Evolutionary conservation across 2,113 vertebrate genomes (phyloP).

Genomic region (Halichoerus grypus): DNA sequence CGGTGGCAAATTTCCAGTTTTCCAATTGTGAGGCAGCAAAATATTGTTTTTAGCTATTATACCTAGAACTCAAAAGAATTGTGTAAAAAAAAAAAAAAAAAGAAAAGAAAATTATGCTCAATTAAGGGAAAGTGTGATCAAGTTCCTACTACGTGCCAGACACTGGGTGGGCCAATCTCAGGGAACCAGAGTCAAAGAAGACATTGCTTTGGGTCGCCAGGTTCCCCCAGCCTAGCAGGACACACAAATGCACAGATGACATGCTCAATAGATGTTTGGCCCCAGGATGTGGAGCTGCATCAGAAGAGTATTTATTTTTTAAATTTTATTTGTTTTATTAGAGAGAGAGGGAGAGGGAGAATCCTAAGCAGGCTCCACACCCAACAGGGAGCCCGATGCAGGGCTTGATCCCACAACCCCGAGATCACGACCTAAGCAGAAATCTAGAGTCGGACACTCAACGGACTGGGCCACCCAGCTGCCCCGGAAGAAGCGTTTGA

Average conservation of each 20-base stretch:
- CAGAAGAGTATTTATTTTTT: not conserved
- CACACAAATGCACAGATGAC: no score
- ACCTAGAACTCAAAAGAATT: not conserved
- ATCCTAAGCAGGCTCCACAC: not conserved
- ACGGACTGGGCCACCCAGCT: not conserved
- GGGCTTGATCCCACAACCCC: not conserved
- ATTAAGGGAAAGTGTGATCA: not conserved
- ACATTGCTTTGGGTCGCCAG: not conserved
- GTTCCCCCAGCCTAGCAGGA: not conserved
- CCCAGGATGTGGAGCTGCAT: fast-evolving
- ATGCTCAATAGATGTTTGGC: fast-evolving
- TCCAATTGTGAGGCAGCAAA: not conserved
- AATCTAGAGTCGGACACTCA: not conserved
- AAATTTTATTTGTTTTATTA: not conserved
- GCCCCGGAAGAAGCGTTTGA: not conserved
- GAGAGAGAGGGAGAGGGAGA: not conserved
- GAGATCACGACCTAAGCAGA: not conserved
- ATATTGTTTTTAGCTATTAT: conserved; percentile 14
- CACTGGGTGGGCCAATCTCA: not conserved
- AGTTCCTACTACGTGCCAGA: not conserved
- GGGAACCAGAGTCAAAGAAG: not conserved
- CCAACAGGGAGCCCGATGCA: not conserved
- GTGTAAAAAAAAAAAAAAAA: not conserved
- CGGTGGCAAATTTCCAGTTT: conserved; percentile 51
- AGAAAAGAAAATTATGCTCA: not conserved